A percentile compares a stretch with the other conserved stretches of the same genome.
These are phyloP conservation scores for Coelopa frigida DNA, from an alignment of 1,140 invertebrate species.

Conservation along the genomic window DNA sequence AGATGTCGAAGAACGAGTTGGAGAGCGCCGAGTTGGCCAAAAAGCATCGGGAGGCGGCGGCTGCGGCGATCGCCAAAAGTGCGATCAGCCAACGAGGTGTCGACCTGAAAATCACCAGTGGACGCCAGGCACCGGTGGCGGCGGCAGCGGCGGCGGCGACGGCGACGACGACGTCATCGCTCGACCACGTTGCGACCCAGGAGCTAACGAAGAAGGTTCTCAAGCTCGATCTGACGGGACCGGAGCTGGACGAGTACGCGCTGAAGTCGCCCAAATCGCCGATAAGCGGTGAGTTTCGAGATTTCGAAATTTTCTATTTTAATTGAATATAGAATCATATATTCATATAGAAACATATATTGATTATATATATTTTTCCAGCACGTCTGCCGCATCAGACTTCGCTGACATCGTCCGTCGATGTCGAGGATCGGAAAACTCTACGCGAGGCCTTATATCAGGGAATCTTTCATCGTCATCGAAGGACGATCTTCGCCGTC, in stretches of 20 bases:
- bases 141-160: not conserved
- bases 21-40: not conserved
- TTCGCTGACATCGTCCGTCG: conserved; percentile 42
- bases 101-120: conserved; percentile 45
- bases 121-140: conserved; percentile 4
- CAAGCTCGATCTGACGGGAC: conserved; percentile 50
- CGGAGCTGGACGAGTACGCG: conserved; percentile 35
- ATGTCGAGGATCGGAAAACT: conserved; percentile 43
- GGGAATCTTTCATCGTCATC: conserved; percentile 71
- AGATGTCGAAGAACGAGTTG: no score
- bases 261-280: conserved; percentile 43
- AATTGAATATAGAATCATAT: no score
- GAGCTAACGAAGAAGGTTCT: conserved; percentile 59
- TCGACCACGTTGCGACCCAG: conserved; percentile 48
- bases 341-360: no score
- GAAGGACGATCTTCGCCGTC: conserved; percentile 69
- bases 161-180: conserved; percentile 6
- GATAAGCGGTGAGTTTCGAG: conserved; percentile 29
- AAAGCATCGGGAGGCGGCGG: not conserved
- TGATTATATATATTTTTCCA: no score
- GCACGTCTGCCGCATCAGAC: conserved; percentile 43
- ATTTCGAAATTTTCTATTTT: not conserved
- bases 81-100: conserved; percentile 54
- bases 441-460: conserved; percentile 69
- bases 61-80: conserved; percentile 30